Conservation (phyloP, 2,113 vertebrate genomes). For the Odocoileus hemionus region DNA sequence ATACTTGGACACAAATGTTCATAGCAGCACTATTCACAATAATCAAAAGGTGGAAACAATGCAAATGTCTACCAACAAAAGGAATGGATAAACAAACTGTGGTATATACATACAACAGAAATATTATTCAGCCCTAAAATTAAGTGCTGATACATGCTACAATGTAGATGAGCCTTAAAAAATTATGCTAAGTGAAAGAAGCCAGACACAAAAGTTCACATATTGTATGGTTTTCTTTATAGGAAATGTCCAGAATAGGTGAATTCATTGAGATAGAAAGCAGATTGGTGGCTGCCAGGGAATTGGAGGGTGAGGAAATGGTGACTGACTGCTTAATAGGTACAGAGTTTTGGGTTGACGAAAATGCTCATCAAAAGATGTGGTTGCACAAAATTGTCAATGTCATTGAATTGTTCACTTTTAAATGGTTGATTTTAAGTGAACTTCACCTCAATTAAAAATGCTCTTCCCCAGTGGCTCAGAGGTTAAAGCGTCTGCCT, state of each 20-base stretch:
- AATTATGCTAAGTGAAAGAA: not conserved
- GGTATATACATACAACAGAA: not conserved
- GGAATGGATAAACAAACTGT: not conserved
- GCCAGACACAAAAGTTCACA: not conserved
- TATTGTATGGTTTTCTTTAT: not conserved
- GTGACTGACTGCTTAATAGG: not conserved
- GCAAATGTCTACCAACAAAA: not conserved
- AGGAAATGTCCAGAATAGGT: not conserved
- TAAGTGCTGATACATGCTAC: not conserved
- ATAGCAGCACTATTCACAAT: not conserved
- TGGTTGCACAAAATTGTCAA: not conserved
- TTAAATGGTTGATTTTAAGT: not conserved
- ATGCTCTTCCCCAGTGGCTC: not conserved
- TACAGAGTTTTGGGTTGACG: not conserved
- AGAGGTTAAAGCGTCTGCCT: too few species aligned
- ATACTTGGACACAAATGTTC: not conserved
- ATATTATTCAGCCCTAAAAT: not conserved
- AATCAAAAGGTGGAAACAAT: not conserved
- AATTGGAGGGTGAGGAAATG: not conserved
- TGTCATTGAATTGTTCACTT: not conserved
- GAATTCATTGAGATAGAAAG: not conserved
- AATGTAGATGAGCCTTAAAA: not conserved
- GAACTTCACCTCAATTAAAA: not conserved
- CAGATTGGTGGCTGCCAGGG: not conserved
- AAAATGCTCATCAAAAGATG: not conserved